phyloP scores from a whole-genome alignment of 2,113 vertebrate species.

The Taxidea taxus region DNA sequence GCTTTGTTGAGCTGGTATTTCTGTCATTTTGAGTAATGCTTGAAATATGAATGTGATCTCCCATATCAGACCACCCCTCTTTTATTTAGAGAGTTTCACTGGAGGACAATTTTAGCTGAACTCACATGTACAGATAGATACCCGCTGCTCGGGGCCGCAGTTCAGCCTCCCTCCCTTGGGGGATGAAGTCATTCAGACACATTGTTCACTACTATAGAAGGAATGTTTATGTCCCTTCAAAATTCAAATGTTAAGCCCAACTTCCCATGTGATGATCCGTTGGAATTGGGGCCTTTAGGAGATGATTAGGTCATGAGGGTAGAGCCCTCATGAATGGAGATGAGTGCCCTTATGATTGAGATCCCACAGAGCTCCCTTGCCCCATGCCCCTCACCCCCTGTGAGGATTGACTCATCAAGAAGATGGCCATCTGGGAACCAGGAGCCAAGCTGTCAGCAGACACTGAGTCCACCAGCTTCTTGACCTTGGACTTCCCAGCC shows the following conservation, averaged over 20 bases:
- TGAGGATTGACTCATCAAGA: not conserved
- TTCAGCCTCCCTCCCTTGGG: not conserved
- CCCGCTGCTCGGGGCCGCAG: not conserved
- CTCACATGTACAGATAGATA: not conserved
- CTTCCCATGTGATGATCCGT: not conserved
- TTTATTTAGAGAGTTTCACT: not conserved
- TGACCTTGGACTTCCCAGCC: not conserved
- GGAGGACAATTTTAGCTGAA: not conserved
- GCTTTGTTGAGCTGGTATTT: not conserved
- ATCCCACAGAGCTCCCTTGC: not conserved
- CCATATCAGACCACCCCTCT: not conserved
- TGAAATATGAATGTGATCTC: not conserved
- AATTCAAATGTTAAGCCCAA: not conserved
- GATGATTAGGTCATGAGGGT: not conserved
- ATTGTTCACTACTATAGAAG: not conserved
- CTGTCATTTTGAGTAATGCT: not conserved
- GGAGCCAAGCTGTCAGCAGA: not conserved
- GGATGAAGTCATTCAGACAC: not conserved
- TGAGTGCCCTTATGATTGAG: not conserved
- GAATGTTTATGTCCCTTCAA: not conserved
- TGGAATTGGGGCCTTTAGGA: not conserved
- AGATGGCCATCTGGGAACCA: not conserved
- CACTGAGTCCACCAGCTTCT: not conserved
- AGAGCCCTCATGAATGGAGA: not conserved
- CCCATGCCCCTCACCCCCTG: not conserved